Evolutionary conservation across 2,113 vertebrate species (phyloP).

Genomic region (Cheirogaleus medius): DNA sequence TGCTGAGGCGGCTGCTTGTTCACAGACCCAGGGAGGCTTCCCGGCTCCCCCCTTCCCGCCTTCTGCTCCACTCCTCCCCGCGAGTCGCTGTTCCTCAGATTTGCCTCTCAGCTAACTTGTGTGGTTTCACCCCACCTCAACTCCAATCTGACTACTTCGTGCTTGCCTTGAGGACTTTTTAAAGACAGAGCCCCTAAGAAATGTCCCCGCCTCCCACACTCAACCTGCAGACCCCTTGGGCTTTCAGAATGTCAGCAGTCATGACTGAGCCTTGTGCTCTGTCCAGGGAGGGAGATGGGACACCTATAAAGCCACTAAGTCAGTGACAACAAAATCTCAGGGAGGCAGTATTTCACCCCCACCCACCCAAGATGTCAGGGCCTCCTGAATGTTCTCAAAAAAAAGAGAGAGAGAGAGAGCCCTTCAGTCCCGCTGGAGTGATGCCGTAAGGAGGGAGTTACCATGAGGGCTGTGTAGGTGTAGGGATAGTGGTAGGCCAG

Average conservation of each 20-base stretch:
- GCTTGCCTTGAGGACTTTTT: neutral
- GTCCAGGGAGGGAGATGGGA: neutral
- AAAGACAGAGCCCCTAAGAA: neutral
- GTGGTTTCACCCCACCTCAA: neutral
- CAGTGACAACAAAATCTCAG: neutral
- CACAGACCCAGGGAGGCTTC: neutral
- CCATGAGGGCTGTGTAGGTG: constrained; percentile 93
- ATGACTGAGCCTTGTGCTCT: neutral
- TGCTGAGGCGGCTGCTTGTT: neutral
- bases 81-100: neutral
- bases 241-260: neutral
- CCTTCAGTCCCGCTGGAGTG: neutral
- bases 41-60: neutral
- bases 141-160: neutral
- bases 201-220: neutral
- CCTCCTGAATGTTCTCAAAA: neutral
- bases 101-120: neutral
- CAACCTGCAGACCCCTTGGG: too few relatives aligned
- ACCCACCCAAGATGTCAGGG: neutral
- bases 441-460: constrained; percentile 66
- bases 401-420: neutral
- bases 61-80: neutral
- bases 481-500: constrained; percentile 97
- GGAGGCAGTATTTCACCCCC: neutral
- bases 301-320: neutral